Evolutionary conservation across 2,797 vertebrate genomes (phyloP), one percentile per base, ranked within the genome.

Genomic region (Enteromius viviparus): DNA sequence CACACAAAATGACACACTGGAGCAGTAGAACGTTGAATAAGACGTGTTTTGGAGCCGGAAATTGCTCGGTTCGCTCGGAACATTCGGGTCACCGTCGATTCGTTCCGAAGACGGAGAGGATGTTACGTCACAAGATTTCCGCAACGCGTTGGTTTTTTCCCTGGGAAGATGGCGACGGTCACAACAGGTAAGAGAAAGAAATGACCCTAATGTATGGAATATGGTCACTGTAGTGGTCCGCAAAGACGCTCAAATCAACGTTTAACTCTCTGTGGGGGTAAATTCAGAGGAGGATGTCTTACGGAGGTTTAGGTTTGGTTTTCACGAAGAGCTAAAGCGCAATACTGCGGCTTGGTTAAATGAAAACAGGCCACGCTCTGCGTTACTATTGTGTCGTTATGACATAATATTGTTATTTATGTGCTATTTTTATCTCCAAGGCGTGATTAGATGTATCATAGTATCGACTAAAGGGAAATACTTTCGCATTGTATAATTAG

Each of bases 151-250:
- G 62, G n/a, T n/a, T 45, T 86, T 85, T 55, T 26, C 85, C 66
- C 72, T 84, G 87, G 71, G 86, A 95, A 94, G 89, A 96, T 96
- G 95, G 95, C 95, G 94, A 94, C 95, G 45, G 94, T 95, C 72
- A 95, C 93, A 91, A 94, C 94, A 94, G 95, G 95, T 96, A 88
- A 95, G 93, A 87, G 40, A 88, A 78, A 9, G 76, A 81, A 60
- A 84, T 88, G 89, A 91, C 89, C 87, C 85, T 37, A 19, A 19
- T 10, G 9, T 42, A 3, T 71, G 45, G 45, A 49, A 76, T 45
- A 1, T 29, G 70, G 21, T 40, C 26, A 37, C 9, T 49, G 5
- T 69, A 26, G 14, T 1, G 6, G 0, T 62, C 5, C 14, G 2
- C 2, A 21, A 64, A 14, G 15, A 14, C 1, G 6, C n/a, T 72